Percentiles rank a stretch among this genome's conserved stretches.
These are phyloP conservation scores for Scaptomyza graminum DNA, from an alignment of 1,140 invertebrate species.

Conservation along the genomic window DNA sequence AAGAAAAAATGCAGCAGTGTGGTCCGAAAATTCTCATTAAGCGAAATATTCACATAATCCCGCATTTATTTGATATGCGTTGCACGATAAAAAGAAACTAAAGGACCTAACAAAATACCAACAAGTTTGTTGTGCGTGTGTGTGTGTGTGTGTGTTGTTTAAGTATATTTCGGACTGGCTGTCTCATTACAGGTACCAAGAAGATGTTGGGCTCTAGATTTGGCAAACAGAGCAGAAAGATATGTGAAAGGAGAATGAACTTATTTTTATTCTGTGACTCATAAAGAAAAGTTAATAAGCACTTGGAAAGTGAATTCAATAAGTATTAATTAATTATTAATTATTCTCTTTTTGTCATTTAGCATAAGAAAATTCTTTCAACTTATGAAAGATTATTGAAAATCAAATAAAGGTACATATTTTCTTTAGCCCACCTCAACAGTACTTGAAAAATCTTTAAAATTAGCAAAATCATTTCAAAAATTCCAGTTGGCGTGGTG, in stretches of 20 bases:
- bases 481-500: conserved; percentile 22
- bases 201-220: conserved; percentile 26
- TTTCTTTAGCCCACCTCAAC: neutral
- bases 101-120: conserved; percentile 40
- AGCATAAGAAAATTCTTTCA: too few relatives aligned
- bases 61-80: conserved; percentile 83
- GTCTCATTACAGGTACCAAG: conserved; percentile 34
- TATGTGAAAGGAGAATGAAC: conserved; percentile 15
- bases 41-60: conserved; percentile 83
- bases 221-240: conserved; percentile 6
- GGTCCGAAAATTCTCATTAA: conserved; percentile 82
- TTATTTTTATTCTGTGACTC: neutral
- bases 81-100: conserved; percentile 53
- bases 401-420: too few relatives aligned
- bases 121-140: conserved; percentile 18
- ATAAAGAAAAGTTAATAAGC: conserved; percentile 10
- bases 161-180: neutral
- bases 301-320: conserved; percentile 21
- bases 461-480: conserved; percentile 68
- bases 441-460: conserved; percentile 29
- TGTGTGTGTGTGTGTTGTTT: conserved; percentile 10
- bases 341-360: too few relatives aligned
- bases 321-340: neutral
- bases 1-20: conserved; percentile 62
- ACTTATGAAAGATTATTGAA: too few relatives aligned